These are phyloP conservation scores for Zaprionus bogoriensis DNA, from an alignment of 2,888 invertebrate genomes.

Conservation along the genomic window DNA sequence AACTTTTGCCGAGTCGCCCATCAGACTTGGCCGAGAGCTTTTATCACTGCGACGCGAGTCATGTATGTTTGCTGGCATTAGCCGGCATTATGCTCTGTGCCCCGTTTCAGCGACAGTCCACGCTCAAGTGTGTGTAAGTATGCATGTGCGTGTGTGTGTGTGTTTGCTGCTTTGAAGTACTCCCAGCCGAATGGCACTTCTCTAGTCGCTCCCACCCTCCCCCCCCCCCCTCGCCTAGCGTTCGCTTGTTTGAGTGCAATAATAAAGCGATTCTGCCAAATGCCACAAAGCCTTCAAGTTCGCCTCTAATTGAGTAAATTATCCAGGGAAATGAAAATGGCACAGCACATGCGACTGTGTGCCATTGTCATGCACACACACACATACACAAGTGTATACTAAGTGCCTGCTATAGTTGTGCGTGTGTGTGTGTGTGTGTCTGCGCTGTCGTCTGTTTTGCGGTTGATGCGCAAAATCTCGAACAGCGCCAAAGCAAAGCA, in stretches of 20 bases:
- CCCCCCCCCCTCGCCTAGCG: no score
- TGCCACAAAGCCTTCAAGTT: conserved; percentile 73
- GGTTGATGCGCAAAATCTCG: conserved; percentile 54
- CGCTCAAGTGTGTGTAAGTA: background rate
- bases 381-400: background rate
- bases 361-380: conserved; percentile 27
- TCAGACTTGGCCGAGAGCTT: conserved; percentile 20
- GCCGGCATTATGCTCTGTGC: conserved; percentile 14
- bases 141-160: background rate
- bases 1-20: conserved; percentile 45
- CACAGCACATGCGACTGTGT: conserved; percentile 42
- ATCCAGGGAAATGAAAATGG: conserved; percentile 70
- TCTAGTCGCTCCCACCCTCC: background rate
- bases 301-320: conserved; percentile 75
- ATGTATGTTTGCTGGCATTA: conserved; percentile 27
- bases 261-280: conserved; percentile 73
- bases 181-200: background rate
- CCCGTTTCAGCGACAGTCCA: conserved; percentile 4
- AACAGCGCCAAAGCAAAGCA: conserved; percentile 35
- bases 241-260: conserved; percentile 61
- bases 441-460: conserved; percentile 40
- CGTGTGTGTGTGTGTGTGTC: conserved; percentile 3
- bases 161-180: background rate
- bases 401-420: conserved; percentile 25
- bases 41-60: conserved; percentile 43